A percentile compares a stretch with the other conserved stretches of the same genome.
These are phyloP conservation scores for Onthophagus taurus DNA, from an alignment of 1,140 invertebrate species.

Conservation along the genomic window DNA sequence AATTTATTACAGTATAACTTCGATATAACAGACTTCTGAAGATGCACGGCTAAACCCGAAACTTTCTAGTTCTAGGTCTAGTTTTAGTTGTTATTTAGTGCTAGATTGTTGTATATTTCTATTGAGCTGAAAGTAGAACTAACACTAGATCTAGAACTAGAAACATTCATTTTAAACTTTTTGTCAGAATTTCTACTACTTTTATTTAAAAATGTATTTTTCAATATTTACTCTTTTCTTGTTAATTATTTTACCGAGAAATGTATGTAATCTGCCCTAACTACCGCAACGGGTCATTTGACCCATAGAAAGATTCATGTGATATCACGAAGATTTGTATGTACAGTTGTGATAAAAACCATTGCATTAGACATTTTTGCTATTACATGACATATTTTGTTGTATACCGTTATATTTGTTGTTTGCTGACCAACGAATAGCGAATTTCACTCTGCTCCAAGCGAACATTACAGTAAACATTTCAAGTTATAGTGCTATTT, in stretches of 20 bases:
- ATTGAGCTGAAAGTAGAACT: too few relatives aligned
- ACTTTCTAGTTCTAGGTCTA: too few relatives aligned
- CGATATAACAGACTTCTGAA: too few relatives aligned
- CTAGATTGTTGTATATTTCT: too few relatives aligned
- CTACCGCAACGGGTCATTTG: too few relatives aligned
- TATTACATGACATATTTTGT: conserved; percentile 6
- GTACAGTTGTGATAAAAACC: neutral
- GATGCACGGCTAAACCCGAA: too few relatives aligned
- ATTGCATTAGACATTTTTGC: neutral
- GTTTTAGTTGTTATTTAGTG: too few relatives aligned
- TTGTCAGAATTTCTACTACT: too few relatives aligned
- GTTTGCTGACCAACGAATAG: neutral
- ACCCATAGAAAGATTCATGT: conserved; percentile 7
- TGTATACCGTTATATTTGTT: conserved; percentile 1
- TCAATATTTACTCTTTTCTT: conserved; percentile 4
- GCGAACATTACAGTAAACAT: neutral
- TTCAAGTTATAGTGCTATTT: conserved; percentile 6
- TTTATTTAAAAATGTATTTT: conserved; percentile 4
- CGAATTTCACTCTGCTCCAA: conserved; percentile 3
- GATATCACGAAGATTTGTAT: conserved; percentile 2
- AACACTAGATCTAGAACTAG: too few relatives aligned
- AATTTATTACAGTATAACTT: too few relatives aligned
- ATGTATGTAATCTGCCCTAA: conserved; percentile 5
- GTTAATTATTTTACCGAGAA: conserved; percentile 6
- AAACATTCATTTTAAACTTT: too few relatives aligned